These are phyloP conservation scores for Liasis olivaceus DNA, from an alignment of 2,797 vertebrate genomes.

Conservation along the genomic window DNA sequence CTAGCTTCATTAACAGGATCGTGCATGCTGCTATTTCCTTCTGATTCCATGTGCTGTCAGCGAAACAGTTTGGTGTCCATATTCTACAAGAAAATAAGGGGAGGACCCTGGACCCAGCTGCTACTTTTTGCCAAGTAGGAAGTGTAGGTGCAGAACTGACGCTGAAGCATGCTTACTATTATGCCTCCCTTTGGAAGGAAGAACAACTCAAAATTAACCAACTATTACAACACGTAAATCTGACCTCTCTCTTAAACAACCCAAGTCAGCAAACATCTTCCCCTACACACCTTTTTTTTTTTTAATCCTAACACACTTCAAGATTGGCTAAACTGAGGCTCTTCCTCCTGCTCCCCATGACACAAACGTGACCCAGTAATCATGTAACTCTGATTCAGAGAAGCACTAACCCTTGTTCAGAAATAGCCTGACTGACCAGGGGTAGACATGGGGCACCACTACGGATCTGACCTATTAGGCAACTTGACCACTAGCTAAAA, in stretches of 20 bases:
- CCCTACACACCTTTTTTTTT: too few relatives aligned
- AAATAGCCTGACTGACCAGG: not conserved
- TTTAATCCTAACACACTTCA: not conserved
- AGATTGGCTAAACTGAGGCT: not conserved
- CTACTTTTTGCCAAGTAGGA: not conserved
- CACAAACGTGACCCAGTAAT: not conserved
- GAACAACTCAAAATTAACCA: not conserved
- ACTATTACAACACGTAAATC: not conserved
- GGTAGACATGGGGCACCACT: too few relatives aligned
- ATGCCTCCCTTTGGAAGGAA: not conserved
- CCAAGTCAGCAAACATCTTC: not conserved
- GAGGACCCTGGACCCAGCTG: not conserved
- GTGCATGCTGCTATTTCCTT: not conserved
- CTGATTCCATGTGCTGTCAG: not conserved
- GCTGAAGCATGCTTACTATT: not conserved
- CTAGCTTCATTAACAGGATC: not conserved
- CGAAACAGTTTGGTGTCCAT: not conserved
- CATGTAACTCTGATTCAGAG: not conserved
- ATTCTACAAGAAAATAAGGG: not conserved
- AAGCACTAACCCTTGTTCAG: not conserved
- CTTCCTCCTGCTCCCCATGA: not conserved
- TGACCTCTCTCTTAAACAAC: not conserved
- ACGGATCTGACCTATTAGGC: not conserved
- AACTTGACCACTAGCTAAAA: not conserved
- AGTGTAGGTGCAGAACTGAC: not conserved